A percentile compares a stretch with the other conserved stretches of the same genome.
Conservation (phyloP, 2,113 vertebrate genomes). For the Apteryx owenii region DNA sequence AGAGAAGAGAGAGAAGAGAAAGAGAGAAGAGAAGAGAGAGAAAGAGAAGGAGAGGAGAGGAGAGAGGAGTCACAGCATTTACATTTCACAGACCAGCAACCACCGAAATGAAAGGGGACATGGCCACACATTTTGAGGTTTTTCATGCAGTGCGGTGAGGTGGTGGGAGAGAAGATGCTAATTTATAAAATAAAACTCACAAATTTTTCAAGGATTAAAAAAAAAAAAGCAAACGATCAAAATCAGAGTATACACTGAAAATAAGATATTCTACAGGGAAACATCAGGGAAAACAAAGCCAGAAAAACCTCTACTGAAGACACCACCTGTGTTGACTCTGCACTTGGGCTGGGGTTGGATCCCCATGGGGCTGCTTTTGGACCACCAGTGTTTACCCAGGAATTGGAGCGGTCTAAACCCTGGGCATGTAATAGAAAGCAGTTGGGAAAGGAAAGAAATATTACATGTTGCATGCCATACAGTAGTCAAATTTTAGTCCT, state of each 20-base stretch:
- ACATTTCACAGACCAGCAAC: slow-evolving; percentile 70
- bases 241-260: slow-evolving; percentile 61
- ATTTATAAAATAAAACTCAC: slow-evolving; percentile 52
- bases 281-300: slow-evolving; percentile 72
- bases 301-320: slow-evolving; percentile 79
- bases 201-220: slow-evolving; percentile 36
- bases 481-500: slow-evolving; percentile 70
- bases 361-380: slow-evolving; percentile 98
- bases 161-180: slow-evolving; percentile 35
- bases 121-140: neutral
- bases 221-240: slow-evolving; percentile 60
- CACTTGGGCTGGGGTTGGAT: slow-evolving; percentile 96
- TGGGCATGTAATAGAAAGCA: slow-evolving; percentile 86
- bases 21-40: no score
- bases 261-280: slow-evolving; percentile 67
- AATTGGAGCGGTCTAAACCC: slow-evolving; percentile 99
- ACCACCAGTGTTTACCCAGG: slow-evolving; percentile 99
- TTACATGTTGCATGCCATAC: slow-evolving; percentile 81
- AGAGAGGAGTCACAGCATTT: slow-evolving; percentile 60
- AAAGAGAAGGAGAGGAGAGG: neutral
- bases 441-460: slow-evolving; percentile 90
- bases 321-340: slow-evolving; percentile 98
- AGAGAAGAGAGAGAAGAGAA: neutral
- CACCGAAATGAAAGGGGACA: slow-evolving; percentile 53
- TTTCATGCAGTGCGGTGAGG: slow-evolving; percentile 74